These are phyloP conservation scores for Epicauta chinensis DNA, from an alignment of 1,140 invertebrate species.

Conservation along the genomic window DNA sequence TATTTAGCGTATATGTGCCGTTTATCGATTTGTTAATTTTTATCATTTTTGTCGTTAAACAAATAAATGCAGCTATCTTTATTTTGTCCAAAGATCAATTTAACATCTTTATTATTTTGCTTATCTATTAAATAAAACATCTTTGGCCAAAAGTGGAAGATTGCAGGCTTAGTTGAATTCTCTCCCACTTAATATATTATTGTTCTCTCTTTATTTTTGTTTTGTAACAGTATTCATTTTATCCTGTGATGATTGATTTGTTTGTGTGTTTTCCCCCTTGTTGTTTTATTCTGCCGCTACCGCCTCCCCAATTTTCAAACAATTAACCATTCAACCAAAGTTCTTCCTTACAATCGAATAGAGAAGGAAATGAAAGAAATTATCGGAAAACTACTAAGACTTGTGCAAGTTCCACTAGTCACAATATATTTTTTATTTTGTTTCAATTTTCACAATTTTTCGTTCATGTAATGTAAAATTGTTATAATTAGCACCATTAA, in stretches of 20 bases:
- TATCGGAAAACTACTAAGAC: conserved; percentile 3
- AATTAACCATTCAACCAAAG: conserved; percentile 8
- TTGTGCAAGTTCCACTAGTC: conserved; percentile 14
- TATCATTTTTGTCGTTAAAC: neutral
- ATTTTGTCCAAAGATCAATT: conserved; percentile 2
- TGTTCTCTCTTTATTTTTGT: conserved; percentile 3
- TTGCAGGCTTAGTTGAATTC: conserved; percentile 14
- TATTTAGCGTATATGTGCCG: too few relatives aligned
- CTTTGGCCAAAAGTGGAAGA: conserved; percentile 13
- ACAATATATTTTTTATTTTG: conserved; percentile 8
- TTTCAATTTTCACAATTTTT: conserved; percentile 11
- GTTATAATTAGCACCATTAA: conserved; percentile 15
- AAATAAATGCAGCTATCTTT: conserved; percentile 2
- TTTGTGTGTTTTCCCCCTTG: too few relatives aligned
- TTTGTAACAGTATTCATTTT: conserved; percentile 6
- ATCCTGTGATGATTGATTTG: conserved; percentile 8
- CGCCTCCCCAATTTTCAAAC: neutral
- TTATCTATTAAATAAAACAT: conserved; percentile 1
- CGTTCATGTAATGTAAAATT: conserved; percentile 14
- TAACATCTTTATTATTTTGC: neutral
- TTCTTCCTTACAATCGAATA: conserved; percentile 11
- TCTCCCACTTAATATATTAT: neutral
- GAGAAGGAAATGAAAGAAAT: too few relatives aligned
- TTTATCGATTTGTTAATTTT: conserved; percentile 1
- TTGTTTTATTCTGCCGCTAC: neutral